Evolutionary conservation across 2,797 vertebrate species (phyloP).

Genomic region (Falco concolor): DNA sequence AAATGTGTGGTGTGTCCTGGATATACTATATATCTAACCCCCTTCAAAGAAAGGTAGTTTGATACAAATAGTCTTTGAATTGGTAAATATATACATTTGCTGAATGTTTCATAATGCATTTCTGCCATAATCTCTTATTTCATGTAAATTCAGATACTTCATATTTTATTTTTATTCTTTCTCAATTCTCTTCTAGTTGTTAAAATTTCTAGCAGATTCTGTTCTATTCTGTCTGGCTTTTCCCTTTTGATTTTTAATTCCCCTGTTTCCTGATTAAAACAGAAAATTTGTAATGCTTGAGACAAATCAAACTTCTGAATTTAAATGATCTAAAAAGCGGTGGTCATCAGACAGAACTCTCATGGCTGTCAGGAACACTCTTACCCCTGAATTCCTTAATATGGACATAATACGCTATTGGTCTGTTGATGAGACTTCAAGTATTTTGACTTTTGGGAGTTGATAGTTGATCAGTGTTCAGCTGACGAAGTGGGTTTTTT

Average conservation of each 20-base stretch:
- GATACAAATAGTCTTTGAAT: not conserved
- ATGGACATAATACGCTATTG: not conserved
- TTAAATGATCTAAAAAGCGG: not conserved
- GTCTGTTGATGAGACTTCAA: not conserved
- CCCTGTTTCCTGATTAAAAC: not conserved
- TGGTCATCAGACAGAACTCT: not conserved
- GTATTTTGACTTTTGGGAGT: not conserved
- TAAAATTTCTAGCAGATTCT: not conserved
- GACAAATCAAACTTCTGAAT: not conserved
- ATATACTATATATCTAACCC: not conserved
- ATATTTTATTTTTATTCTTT: not conserved
- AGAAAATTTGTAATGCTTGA: not conserved
- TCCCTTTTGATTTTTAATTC: not conserved
- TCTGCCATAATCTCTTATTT: not conserved
- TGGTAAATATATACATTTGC: not conserved
- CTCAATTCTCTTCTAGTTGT: not conserved
- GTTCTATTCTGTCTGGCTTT: not conserved
- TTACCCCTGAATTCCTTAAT: not conserved
- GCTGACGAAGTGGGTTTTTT: rapidly evolving
- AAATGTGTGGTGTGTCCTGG: not conserved
- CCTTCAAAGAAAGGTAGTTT: not conserved
- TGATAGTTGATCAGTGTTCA: not conserved
- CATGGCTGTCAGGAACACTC: not conserved
- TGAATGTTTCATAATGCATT: not conserved
- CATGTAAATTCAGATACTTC: not conserved